These are phyloP conservation scores for Enteromius mattozi DNA, from an alignment of 2,797 vertebrate genomes.

Conservation along the genomic window DNA sequence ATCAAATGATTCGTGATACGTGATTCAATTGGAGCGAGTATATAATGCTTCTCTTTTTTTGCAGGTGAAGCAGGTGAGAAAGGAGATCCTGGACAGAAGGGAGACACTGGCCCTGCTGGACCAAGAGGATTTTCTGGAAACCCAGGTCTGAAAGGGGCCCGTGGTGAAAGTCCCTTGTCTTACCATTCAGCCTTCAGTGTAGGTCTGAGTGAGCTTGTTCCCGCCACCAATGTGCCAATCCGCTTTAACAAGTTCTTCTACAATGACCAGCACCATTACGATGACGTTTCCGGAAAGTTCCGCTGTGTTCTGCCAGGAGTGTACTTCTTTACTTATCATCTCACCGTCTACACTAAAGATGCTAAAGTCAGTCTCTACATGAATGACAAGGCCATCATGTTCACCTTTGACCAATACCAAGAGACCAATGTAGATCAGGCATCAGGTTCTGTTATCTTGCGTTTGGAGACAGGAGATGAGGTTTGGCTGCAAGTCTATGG, in stretches of 20 bases:
- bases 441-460: conserved; percentile 76
- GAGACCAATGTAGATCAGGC: conserved; percentile 78
- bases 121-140: conserved; percentile 72
- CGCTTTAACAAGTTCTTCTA: conserved; percentile 85
- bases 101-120: conserved; percentile 66
- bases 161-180: conserved; percentile 72
- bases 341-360: conserved; percentile 82
- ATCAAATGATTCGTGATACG: too few relatives aligned
- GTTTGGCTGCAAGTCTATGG: conserved; percentile 84
- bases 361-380: conserved; percentile 82
- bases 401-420: conserved; percentile 82
- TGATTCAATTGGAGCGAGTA: too few relatives aligned
- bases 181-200: conserved; percentile 84
- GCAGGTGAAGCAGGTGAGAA: conserved; percentile 76
- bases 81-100: conserved; percentile 71
- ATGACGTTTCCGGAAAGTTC: conserved; percentile 81
- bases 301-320: conserved; percentile 75
- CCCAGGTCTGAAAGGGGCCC: conserved; percentile 77
- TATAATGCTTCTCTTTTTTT: background rate
- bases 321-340: conserved; percentile 85
- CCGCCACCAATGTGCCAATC: conserved; percentile 78
- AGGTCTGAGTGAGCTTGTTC: conserved; percentile 70
- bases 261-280: conserved; percentile 80
- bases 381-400: conserved; percentile 79
- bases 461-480: conserved; percentile 76